These are phyloP conservation scores for Hippopotamus amphibius DNA, from an alignment of 2,113 vertebrate species.

Conservation along the genomic window DNA sequence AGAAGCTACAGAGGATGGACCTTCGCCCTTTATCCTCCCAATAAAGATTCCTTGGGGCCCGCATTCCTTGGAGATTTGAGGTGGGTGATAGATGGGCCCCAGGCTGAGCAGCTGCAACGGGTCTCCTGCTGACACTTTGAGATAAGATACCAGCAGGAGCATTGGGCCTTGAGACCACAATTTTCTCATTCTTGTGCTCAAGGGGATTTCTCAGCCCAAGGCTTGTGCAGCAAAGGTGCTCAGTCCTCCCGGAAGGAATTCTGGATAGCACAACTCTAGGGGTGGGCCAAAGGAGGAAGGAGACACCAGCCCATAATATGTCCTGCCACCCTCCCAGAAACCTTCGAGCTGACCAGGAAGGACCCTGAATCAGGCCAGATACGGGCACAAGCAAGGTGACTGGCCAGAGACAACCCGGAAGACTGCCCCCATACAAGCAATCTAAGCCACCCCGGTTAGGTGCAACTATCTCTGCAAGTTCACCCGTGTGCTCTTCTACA, in stretches of 20 bases:
- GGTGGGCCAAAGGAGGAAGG: neutral
- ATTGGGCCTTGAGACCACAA: neutral
- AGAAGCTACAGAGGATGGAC: neutral
- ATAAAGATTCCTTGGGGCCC: neutral
- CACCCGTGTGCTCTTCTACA: neutral
- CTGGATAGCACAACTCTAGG: neutral
- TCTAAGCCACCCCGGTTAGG: neutral
- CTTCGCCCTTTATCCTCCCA: neutral
- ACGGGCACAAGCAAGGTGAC: neutral
- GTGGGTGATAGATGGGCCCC: neutral
- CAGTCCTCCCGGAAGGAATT: neutral
- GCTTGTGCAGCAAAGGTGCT: neutral
- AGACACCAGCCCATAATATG: neutral
- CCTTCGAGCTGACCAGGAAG: neutral
- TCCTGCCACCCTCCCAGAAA: neutral
- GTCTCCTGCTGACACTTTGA: neutral
- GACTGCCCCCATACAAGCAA: neutral
- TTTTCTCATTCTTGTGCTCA: neutral
- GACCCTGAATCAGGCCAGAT: neutral
- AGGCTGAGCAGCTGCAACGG: neutral
- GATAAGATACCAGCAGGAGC: neutral
- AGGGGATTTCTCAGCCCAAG: neutral
- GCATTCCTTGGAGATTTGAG: neutral
- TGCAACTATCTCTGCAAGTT: neutral
- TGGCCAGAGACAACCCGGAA: neutral